Evolutionary conservation across 2,113 vertebrate species (phyloP).

Genomic region (Neodon shergylaensis): DNA sequence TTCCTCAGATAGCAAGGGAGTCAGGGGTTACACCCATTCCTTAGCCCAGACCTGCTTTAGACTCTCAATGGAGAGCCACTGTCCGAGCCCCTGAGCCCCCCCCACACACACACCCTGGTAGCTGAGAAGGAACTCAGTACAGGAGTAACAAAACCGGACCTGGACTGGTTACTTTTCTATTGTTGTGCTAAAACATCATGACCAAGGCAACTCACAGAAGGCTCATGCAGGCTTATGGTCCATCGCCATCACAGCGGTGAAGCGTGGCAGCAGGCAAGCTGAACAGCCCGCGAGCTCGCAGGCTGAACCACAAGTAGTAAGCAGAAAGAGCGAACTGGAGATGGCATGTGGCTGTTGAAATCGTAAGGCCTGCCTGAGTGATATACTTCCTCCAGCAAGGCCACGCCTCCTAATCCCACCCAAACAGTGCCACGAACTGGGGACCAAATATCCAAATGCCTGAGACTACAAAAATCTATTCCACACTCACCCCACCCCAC

Average conservation of each 20-base stretch:
- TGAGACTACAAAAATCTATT: background rate
- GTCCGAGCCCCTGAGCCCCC: background rate
- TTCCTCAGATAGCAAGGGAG: background rate
- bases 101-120: background rate
- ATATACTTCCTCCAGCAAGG: background rate
- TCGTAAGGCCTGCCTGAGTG: background rate
- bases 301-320: background rate
- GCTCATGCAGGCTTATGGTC: too few relatives aligned
- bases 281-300: background rate
- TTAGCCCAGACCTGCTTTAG: background rate
- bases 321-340: background rate
- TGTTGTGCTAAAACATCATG: background rate
- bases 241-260: background rate
- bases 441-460: background rate
- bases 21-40: background rate
- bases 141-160: background rate
- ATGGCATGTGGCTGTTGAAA: background rate
- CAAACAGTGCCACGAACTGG: background rate
- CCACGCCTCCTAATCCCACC: background rate
- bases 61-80: background rate
- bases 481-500: background rate
- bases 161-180: background rate
- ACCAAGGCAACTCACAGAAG: background rate
- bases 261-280: background rate
- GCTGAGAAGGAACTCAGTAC: background rate